These are phyloP conservation scores for Drosophila conformis DNA, from an alignment of 2,888 invertebrate genomes.

Conservation along the genomic window DNA sequence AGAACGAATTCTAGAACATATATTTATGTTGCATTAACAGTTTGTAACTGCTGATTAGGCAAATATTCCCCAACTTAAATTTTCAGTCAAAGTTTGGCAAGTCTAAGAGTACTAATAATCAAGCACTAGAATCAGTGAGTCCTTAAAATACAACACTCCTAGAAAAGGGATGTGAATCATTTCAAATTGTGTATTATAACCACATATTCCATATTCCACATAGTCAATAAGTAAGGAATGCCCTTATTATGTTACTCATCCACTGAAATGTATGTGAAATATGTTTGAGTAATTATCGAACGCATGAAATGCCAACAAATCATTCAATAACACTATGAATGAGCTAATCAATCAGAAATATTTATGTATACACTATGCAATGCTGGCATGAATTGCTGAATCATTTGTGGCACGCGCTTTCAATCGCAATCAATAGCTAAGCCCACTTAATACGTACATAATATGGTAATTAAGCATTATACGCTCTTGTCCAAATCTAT, in stretches of 20 bases:
- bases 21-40: not conserved
- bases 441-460: slow-evolving; percentile 20
- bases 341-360: slow-evolving; percentile 27
- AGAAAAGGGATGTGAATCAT: not conserved
- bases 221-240: not conserved
- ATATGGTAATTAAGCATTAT: slow-evolving; percentile 42
- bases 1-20: no score
- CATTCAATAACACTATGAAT: slow-evolving; percentile 18
- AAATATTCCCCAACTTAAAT: not conserved
- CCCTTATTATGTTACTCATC: slow-evolving; percentile 29
- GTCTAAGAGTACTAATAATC: no score
- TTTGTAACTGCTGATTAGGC: not conserved
- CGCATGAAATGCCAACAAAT: slow-evolving; percentile 15
- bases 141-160: not conserved
- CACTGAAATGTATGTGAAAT: slow-evolving; percentile 18
- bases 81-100: not conserved
- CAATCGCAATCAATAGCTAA: slow-evolving; percentile 9
- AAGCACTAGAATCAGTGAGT: no score
- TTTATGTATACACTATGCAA: not conserved
- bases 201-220: not conserved
- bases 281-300: slow-evolving; percentile 20
- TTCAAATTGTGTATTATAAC: not conserved
- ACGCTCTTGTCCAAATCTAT: slow-evolving; percentile 9
- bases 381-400: not conserved
- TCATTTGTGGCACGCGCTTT: not conserved